Percentiles rank a stretch among this genome's conserved stretches.
Conservation (phyloP, 2,113 vertebrate species). For the Formicarius rufipectus region DNA sequence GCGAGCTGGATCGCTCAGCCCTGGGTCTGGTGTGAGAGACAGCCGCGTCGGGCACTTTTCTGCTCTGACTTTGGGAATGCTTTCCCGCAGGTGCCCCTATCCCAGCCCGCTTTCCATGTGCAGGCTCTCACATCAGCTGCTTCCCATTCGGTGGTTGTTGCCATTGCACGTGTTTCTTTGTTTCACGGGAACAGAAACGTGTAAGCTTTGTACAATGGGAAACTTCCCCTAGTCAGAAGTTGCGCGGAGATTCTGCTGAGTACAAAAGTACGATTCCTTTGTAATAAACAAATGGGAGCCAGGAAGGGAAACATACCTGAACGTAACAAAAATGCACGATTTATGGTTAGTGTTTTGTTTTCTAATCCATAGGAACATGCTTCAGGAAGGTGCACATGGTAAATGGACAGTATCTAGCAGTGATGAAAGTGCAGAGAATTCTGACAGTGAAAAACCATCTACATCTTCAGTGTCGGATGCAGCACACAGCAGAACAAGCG, state of each 20-base stretch:
- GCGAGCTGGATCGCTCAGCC: too few relatives aligned
- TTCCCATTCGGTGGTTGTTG: rapidly evolving
- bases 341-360: background rate
- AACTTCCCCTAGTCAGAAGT: background rate
- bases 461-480: background rate
- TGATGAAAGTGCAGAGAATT: conserved; percentile 89
- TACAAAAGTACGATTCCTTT: rapidly evolving
- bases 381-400: conserved; percentile 85
- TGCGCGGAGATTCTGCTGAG: rapidly evolving
- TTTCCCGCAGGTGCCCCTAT: rapidly evolving
- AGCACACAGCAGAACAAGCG: background rate
- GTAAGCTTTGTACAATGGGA: rapidly evolving
- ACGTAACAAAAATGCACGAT: rapidly evolving
- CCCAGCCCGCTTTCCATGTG: rapidly evolving
- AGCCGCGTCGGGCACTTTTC: rapidly evolving
- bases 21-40: rapidly evolving
- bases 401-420: conserved; percentile 94
- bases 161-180: background rate
- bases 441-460: conserved; percentile 33
- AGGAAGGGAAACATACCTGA: background rate
- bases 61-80: rapidly evolving
- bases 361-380: conserved; percentile 48
- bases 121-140: rapidly evolving
- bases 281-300: background rate
- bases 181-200: background rate